phyloP scores from a whole-genome alignment of 2,797 vertebrate genomes.

The Microchirus variegatus region DNA sequence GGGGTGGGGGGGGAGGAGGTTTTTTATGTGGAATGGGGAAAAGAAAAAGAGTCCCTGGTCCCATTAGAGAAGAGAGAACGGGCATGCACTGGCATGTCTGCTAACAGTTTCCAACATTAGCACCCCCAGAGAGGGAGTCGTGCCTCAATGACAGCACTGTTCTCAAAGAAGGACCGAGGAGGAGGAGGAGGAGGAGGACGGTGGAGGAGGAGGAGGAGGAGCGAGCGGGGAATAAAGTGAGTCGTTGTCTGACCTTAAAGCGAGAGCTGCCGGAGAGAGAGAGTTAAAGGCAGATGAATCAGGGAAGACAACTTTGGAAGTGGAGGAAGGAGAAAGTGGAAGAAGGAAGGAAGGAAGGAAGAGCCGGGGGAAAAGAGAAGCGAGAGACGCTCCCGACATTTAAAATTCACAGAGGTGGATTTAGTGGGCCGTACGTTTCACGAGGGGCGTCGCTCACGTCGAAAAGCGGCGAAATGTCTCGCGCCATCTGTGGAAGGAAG shows the following conservation, averaged over 20 bases:
- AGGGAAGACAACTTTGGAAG: conserved; percentile 40
- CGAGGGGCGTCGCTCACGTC: conserved; percentile 60
- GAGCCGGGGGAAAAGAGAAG: conserved; percentile 4
- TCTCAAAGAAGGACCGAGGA: conserved; percentile 41
- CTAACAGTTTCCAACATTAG: conserved; percentile 64
- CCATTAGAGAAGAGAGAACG: conserved; percentile 61
- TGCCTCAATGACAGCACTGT: conserved; percentile 59
- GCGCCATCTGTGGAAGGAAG: conserved; percentile 67
- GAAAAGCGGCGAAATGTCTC: conserved; percentile 58
- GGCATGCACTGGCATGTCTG: conserved; percentile 62
- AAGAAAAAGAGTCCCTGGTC: conserved; percentile 22
- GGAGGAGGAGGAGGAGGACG: conserved; percentile 35
- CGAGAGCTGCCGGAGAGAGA: conserved; percentile 19
- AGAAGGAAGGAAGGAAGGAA: conserved; percentile 9
- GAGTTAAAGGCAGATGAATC: conserved; percentile 23
- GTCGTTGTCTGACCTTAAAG: conserved; percentile 54
- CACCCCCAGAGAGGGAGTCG: conserved; percentile 58
- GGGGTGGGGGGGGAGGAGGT: too few relatives aligned
- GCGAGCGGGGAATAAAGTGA: conserved; percentile 22
- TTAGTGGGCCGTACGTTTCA: conserved; percentile 58
- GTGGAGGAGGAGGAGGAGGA: conserved; percentile 18
- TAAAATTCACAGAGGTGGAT: conserved; percentile 30
- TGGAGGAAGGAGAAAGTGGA: background rate
- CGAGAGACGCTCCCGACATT: conserved; percentile 13
- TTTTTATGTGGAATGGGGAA: conserved; percentile 45